Conservation (phyloP, 2,113 vertebrate species). For the Pao palembangensis region DNA sequence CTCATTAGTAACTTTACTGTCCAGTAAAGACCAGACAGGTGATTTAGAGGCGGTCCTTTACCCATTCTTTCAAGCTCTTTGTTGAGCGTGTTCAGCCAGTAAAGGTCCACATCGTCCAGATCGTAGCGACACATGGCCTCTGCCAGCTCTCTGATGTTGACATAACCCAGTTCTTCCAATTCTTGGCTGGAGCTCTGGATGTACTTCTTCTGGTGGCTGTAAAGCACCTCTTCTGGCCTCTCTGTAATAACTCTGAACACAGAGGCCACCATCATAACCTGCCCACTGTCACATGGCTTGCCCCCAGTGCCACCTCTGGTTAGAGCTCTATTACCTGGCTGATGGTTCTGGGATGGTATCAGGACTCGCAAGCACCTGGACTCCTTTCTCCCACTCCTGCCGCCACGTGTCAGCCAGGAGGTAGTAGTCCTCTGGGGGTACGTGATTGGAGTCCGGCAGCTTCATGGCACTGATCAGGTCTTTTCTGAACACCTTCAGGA, state of each 20-base stretch:
- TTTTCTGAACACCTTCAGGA: conserved; percentile 91
- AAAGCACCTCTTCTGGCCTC: conserved; percentile 83
- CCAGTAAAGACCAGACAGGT: neutral
- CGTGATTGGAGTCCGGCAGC: conserved; percentile 91
- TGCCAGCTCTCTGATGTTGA: conserved; percentile 89
- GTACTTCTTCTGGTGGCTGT: conserved; percentile 86
- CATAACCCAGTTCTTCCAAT: conserved; percentile 81
- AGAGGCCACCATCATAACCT: neutral
- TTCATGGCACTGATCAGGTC: conserved; percentile 99
- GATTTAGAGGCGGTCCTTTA: conserved; percentile 47
- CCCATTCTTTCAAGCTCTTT: conserved; percentile 86
- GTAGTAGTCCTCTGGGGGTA: conserved; percentile 91
- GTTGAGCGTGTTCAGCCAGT: conserved; percentile 90
- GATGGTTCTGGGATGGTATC: conserved; percentile 87
- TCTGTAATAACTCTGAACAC: conserved; percentile 79
- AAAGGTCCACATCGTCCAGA: conserved; percentile 91
- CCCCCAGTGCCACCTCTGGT: neutral
- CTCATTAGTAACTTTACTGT: neutral
- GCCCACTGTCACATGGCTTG: neutral
- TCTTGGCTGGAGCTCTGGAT: conserved; percentile 84
- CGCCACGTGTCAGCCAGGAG: conserved; percentile 93
- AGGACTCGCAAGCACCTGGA: conserved; percentile 91
- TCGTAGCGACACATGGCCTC: conserved; percentile 94
- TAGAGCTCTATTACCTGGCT: conserved; percentile 77
- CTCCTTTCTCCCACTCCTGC: conserved; percentile 98